Percentiles rank a stretch among this genome's conserved stretches.
phyloP scores from a whole-genome alignment of 2,797 vertebrate genomes.

The Harpagifer antarcticus region DNA sequence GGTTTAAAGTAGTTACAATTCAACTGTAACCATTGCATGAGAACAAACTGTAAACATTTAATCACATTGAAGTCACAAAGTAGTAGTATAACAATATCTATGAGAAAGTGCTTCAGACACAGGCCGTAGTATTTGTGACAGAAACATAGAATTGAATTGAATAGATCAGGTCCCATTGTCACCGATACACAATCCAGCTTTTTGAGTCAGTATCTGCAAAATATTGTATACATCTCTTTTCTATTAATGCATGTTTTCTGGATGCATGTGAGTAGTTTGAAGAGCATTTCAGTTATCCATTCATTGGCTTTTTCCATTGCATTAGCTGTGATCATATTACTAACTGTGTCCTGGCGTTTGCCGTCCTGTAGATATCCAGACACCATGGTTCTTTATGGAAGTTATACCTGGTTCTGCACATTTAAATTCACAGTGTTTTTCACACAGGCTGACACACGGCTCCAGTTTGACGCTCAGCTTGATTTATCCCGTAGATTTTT shows the following conservation, averaged over 20 bases:
- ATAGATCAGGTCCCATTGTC: too few species aligned
- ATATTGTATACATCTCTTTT: slow-evolving; percentile 38
- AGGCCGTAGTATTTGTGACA: too few species aligned
- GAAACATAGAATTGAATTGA: too few species aligned
- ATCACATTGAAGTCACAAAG: too few species aligned
- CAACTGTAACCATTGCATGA: too few species aligned
- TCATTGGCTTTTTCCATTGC: background rate
- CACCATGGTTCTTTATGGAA: slow-evolving; percentile 4
- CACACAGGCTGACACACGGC: slow-evolving; percentile 22
- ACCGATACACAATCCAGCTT: too few species aligned
- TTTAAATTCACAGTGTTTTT: slow-evolving; percentile 13
- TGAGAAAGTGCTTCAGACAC: too few species aligned
- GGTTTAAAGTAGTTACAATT: too few species aligned
- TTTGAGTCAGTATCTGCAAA: too few species aligned
- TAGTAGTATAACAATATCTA: too few species aligned
- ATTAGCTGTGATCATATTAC: slow-evolving; percentile 6
- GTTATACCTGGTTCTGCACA: slow-evolving; percentile 21
- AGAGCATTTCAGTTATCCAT: slow-evolving; percentile 7
- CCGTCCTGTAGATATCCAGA: background rate
- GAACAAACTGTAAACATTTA: too few species aligned
- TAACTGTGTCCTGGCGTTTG: slow-evolving; percentile 7
- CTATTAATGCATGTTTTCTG: background rate
- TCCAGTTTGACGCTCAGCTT: background rate
- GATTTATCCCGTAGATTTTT: slow-evolving; percentile 38
- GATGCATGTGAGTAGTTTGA: slow-evolving; percentile 53